phyloP scores from a whole-genome alignment of 2,113 vertebrate genomes.

The Scolopax mira region DNA sequence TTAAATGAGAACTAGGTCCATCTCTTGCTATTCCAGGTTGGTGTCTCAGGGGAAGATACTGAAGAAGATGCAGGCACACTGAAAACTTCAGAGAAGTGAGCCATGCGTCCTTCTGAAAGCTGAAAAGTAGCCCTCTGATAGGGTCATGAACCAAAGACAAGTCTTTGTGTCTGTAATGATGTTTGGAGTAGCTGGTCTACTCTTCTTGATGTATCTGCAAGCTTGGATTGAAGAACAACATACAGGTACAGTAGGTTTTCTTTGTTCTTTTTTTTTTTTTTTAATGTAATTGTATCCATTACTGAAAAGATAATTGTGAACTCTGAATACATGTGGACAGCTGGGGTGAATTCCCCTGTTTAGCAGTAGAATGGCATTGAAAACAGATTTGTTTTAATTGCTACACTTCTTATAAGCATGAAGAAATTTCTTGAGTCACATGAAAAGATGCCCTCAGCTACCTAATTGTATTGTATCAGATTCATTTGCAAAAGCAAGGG shows the following conservation, averaged over 20 bases:
- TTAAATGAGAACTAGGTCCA: neutral
- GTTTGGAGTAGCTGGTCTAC: constrained; percentile 75
- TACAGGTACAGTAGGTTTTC: constrained; percentile 56
- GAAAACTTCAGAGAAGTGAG: neutral
- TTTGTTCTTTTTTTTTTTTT: neutral
- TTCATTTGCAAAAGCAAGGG: neutral
- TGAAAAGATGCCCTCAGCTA: neutral
- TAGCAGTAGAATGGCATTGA: neutral
- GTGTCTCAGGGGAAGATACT: neutral
- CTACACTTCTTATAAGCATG: neutral
- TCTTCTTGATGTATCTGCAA: constrained; percentile 78
- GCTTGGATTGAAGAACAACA: constrained; percentile 71
- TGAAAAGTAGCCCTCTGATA: constrained; percentile 47
- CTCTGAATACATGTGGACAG: neutral
- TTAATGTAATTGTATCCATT: neutral
- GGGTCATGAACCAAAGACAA: constrained; percentile 77
- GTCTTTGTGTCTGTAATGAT: constrained; percentile 73
- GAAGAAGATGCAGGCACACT: neutral
- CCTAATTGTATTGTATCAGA: neutral
- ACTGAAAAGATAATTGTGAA: neutral
- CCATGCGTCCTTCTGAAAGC: constrained; percentile 25
- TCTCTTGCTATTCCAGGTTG: constrained; percentile 51
- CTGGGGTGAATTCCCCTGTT: accelerated
- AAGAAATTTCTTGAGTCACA: neutral
- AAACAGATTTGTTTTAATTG: neutral